Evolutionary conservation across 2,888 invertebrate genomes (phyloP).

Genomic region (Schizaphis graminum): DNA sequence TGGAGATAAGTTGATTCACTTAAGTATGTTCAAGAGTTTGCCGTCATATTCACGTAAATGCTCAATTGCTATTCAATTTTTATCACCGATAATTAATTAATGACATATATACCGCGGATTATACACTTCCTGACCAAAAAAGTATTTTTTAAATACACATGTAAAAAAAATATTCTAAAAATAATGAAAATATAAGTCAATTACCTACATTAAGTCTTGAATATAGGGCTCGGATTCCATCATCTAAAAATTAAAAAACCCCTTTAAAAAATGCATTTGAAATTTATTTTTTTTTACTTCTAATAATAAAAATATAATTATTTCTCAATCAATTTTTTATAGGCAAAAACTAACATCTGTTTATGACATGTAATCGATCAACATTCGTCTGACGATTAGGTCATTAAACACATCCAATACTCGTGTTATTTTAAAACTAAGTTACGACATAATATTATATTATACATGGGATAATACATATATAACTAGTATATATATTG

Average conservation of each 20-base stretch:
- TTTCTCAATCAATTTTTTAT: not conserved
- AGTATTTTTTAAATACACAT: not conserved
- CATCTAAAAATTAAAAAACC: not conserved
- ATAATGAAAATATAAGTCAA: not conserved
- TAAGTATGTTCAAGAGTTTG: no score
- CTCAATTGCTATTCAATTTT: not conserved
- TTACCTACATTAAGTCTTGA: not conserved
- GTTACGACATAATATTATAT: not conserved
- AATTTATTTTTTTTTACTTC: not conserved
- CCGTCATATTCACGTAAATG: not conserved
- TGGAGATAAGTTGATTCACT: not conserved
- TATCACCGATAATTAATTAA: not conserved
- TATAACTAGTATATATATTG: not conserved
- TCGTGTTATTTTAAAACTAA: not conserved
- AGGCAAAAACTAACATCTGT: not conserved
- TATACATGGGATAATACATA: not conserved
- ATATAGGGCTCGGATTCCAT: no score
- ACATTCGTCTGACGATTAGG: not conserved
- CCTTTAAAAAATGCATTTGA: not conserved
- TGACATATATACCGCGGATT: not conserved
- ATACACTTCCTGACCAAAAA: not conserved
- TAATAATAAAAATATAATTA: not conserved
- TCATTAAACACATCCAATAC: not conserved
- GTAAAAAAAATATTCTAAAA: not conserved
- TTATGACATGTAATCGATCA: not conserved